Conservation (phyloP, 1,140 invertebrate species). For the Lucilia cuprina region DNA sequence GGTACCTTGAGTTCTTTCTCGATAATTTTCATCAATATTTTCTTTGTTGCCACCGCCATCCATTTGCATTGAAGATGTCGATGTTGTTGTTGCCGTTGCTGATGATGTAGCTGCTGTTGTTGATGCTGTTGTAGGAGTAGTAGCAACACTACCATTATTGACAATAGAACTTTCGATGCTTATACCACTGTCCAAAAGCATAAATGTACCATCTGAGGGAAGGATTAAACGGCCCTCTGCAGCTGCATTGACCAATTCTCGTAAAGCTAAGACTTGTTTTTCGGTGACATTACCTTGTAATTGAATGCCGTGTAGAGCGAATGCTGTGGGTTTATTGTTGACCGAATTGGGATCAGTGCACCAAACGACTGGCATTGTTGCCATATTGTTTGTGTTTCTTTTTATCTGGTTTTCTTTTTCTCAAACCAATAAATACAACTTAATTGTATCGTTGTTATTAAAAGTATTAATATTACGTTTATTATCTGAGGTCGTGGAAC, state of each 20-base stretch:
- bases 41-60: background rate
- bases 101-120: background rate
- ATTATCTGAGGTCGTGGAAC: background rate
- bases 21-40: background rate
- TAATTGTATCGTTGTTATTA: background rate
- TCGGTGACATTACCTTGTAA: constrained; percentile 61
- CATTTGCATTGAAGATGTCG: background rate
- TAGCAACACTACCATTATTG: background rate
- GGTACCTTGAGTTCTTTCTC: background rate
- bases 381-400: constrained; percentile 43
- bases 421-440: background rate
- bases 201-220: constrained; percentile 59
- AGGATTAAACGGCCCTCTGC: constrained; percentile 60
- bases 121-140: constrained; percentile 12
- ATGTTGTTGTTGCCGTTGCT: background rate
- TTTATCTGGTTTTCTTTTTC: background rate
- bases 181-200: constrained; percentile 57
- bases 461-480: background rate
- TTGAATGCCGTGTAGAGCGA: constrained; percentile 61
- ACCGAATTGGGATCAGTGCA: constrained; percentile 62
- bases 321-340: constrained; percentile 61
- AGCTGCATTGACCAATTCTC: constrained; percentile 59
- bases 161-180: constrained; percentile 60
- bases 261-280: constrained; percentile 59
- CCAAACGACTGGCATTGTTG: constrained; percentile 61